Base-by-base conservation (phyloP, 2,113 vertebrate species). In the Vulpes ferrilata region DNA sequence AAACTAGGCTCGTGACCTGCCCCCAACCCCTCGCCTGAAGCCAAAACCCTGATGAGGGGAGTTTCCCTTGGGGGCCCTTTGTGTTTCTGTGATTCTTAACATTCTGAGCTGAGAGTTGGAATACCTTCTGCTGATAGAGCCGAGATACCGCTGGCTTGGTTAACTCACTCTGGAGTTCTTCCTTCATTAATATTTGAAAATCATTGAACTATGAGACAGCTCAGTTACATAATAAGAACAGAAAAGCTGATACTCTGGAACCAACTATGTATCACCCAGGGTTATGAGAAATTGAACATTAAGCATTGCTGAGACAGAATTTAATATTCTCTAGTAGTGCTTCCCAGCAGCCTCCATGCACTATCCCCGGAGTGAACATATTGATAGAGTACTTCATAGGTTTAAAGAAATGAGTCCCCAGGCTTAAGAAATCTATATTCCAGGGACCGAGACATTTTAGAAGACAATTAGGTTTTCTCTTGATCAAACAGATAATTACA, bases 131-230 rank as follows among this genome's bases (percentile, higher is more conserved):
- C 64, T n/a, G 0, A 12, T 30, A n/a, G 48, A 64, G 27, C 89
- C 20, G 55, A 11, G 13, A 3, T 90, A 1, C 67, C 32, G 27
- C 80, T 38, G 53, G 65, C 53, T 78, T 32, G 13, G 6, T 73
- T 16, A 35, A 1, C 64, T 0, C 88, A 17, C 16, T 80, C 48
- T 27, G 64, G 74, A 43, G 12, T 32, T 27, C 2, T 89, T n/a
- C 43, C 20, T 55, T 65, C 25, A 38, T 73, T 93, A 35, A 25
- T 92, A 7, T 95, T 97, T 98, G 87, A 73, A 90, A 88, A 71
- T 95, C 23, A 80, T 20, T 97, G 96, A 73, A 51, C 81, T 81
- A n/a, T 97, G 95, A 97, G 96, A 96, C 19, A 91, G 89, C 91
- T 95, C 80, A 89, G 69, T 88, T 30, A 1, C 53, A 16, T 27